Evolutionary conservation across 1,140 invertebrate species (phyloP), one percentile per base, ranked within the genome.

Genomic region (Neodiprion lecontei): DNA sequence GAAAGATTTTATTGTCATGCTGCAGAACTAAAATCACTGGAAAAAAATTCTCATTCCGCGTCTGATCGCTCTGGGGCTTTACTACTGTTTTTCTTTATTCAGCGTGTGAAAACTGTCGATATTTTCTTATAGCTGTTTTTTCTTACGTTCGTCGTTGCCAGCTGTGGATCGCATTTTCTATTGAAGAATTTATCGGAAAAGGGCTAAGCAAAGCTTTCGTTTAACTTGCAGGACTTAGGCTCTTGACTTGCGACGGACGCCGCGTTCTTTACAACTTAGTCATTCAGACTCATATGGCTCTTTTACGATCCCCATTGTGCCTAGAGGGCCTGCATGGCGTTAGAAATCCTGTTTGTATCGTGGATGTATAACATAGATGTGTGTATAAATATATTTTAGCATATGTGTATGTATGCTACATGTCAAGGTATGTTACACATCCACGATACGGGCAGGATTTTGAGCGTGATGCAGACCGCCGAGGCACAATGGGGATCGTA

Each of bases 201-300:
- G 28, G 10, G 72, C 65, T 65, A 71, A 12, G 17, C 48, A n/a
- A 9, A 11, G 28, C 50, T 28, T 65, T 69, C 53, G 67, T 74
- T 70, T n/a, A 70, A 48, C 49, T 53, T 17, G 12, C 65, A 50
- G 23, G 72, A 73, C 68, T 48, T 74, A 47, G 9, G 48, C n/a
- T 67, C 69, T 66, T 66, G 73, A 74, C 67, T 40, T 48, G 69
- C 68, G 75, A 61, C 72, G 28, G 71, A 5, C 28, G 28, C 5
- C 28, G 28, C 28, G 28, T 40, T 40, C 28, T 40, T 40, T 40
- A 40, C 28, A 40, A 40, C 28, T 1, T 3, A 40, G 1, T 67
- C 76, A 77, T 78, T 78, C 75, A 78, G 74, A 74, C 76, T 78
- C 72, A 75, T 78, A 75, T 78, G 74, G 74, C 70, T 65, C 74